Evolutionary conservation across 2,888 invertebrate species (phyloP).

Genomic region (Balanococcus diminutus): DNA sequence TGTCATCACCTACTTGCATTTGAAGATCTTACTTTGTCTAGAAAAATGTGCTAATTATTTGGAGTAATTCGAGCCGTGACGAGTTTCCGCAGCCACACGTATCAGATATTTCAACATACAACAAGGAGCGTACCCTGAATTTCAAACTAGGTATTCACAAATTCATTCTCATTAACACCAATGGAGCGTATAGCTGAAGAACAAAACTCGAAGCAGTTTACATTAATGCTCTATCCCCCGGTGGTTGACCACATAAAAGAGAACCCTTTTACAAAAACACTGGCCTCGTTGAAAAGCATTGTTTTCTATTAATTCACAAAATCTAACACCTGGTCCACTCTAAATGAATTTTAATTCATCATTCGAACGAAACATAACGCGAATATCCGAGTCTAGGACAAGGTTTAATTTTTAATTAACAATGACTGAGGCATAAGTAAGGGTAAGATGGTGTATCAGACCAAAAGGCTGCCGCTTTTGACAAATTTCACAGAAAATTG

Average conservation of each 20-base stretch:
- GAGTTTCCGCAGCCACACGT: too few relatives aligned
- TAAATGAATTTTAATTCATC: neutral
- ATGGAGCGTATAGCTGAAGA: neutral
- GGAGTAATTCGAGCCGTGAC: too few relatives aligned
- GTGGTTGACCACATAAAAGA: slow-evolving; percentile 40
- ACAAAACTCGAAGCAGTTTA: slow-evolving; percentile 16
- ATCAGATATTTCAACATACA: neutral
- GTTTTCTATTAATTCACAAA: slow-evolving; percentile 15
- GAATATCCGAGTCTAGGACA: slow-evolving; percentile 8
- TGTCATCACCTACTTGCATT: too few relatives aligned
- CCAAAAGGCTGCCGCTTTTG: too few relatives aligned
- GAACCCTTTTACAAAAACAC: slow-evolving; percentile 16
- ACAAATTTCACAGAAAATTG: too few relatives aligned
- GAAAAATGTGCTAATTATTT: too few relatives aligned
- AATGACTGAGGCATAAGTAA: neutral
- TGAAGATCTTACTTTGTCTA: too few relatives aligned
- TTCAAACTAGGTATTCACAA: neutral
- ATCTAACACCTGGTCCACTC: slow-evolving; percentile 18
- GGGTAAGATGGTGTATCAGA: too few relatives aligned
- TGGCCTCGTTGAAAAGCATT: neutral
- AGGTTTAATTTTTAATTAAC: slow-evolving; percentile 3
- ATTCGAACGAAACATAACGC: slow-evolving; percentile 12
- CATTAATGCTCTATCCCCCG: slow-evolving; percentile 20
- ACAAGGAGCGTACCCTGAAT: neutral
- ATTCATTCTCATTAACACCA: neutral